These are phyloP conservation scores for Idaea straminata DNA, from an alignment of 2,888 invertebrate genomes.

Conservation along the genomic window DNA sequence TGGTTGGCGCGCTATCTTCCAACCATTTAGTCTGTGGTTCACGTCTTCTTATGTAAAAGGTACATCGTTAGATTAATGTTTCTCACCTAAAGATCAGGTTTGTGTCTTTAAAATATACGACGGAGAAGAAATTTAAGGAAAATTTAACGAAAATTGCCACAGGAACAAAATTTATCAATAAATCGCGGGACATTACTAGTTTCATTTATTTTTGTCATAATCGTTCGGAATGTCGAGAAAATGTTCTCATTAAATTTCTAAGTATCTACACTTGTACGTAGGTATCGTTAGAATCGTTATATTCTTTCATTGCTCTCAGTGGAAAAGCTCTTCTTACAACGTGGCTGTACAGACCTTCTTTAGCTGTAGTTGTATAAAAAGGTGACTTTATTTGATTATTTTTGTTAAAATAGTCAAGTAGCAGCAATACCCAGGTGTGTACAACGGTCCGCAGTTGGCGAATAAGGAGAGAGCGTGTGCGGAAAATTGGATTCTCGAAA, in stretches of 20 bases:
- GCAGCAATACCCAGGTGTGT: conserved; percentile 8
- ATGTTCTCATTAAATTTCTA: too few species aligned
- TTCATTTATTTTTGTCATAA: too few species aligned
- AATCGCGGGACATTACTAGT: too few species aligned
- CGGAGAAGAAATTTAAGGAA: too few species aligned
- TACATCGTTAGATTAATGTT: background rate
- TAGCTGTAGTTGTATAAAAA: background rate
- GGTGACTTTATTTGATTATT: background rate
- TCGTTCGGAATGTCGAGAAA: too few species aligned
- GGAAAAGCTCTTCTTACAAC: background rate
- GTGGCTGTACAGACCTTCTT: background rate
- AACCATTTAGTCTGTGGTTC: background rate
- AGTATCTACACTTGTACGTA: too few species aligned
- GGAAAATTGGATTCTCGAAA: conserved; percentile 18
- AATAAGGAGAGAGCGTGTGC: conserved; percentile 12
- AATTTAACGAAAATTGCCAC: too few species aligned
- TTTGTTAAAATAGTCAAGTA: conserved; percentile 1
- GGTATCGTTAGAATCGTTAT: too few species aligned
- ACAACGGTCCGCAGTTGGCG: conserved; percentile 18
- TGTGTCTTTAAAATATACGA: too few species aligned
- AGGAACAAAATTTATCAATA: too few species aligned
- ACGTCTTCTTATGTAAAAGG: background rate
- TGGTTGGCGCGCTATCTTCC: background rate
- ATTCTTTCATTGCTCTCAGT: too few species aligned
- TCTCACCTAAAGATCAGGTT: background rate